Evolutionary conservation across 2,797 vertebrate genomes (phyloP).

Genomic region (Sparus aurata): DNA sequence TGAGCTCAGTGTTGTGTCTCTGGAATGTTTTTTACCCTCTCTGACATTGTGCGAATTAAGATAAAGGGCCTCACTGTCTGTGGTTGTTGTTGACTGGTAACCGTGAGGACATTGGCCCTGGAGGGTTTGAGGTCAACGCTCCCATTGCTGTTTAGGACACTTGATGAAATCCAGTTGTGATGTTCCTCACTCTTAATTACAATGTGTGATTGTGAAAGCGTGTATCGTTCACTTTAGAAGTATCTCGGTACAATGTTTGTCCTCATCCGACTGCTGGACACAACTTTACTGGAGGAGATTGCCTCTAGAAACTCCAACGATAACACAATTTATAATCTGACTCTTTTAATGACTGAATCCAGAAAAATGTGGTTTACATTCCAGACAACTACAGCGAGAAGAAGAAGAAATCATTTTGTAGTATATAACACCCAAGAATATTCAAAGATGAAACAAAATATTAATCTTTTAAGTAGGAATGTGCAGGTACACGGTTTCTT

Average conservation of each 20-base stretch:
- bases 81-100: not conserved
- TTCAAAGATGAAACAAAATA: not conserved
- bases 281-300: too few species aligned
- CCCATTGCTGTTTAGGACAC: conserved; percentile 8
- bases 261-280: not conserved
- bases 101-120: not conserved
- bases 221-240: not conserved
- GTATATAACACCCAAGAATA: not conserved
- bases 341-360: not conserved
- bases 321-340: too few species aligned
- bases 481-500: too few species aligned
- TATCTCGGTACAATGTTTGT: not conserved
- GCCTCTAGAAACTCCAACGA: not conserved
- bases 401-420: not conserved
- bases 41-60: conserved; percentile 7
- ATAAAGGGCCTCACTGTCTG: conserved; percentile 38
- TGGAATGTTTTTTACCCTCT: conserved; percentile 17
- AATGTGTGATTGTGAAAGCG: not conserved
- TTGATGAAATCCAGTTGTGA: not conserved
- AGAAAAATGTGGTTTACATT: not conserved
- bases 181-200: not conserved
- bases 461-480: too few species aligned
- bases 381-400: not conserved
- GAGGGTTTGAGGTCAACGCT: conserved; percentile 5
- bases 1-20: not conserved